These are phyloP conservation scores for Holothuria scabra DNA, from an alignment of 53 echinoderm and acorn worm genomes.

Conservation along the genomic window DNA sequence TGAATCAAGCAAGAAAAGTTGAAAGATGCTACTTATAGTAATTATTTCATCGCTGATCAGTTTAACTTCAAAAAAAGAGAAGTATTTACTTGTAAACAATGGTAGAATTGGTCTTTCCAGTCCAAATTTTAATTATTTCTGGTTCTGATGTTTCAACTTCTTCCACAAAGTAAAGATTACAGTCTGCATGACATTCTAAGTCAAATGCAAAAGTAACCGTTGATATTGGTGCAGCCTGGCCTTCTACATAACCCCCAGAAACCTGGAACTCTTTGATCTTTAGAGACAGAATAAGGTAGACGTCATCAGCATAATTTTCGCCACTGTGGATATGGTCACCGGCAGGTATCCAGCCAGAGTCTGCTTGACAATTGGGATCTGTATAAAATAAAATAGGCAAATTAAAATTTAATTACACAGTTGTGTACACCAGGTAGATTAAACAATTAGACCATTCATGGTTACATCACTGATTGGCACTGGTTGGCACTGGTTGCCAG, in stretches of 20 bases:
- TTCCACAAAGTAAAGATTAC: slow-evolving; percentile 84
- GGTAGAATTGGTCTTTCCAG: slow-evolving; percentile 51
- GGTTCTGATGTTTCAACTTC: slow-evolving; percentile 56
- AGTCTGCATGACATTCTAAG: slow-evolving; percentile 80
- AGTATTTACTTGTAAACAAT: slow-evolving; percentile 61
- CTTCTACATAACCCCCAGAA: slow-evolving; percentile 77
- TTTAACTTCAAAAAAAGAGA: neutral
- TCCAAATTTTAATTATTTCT: slow-evolving; percentile 80
- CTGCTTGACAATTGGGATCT: slow-evolving; percentile 68
- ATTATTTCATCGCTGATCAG: no score
- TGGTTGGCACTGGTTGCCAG: no score
- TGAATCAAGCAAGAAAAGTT: no score
- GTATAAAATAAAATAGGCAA: neutral
- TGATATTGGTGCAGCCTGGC: slow-evolving; percentile 75
- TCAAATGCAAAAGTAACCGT: slow-evolving; percentile 79
- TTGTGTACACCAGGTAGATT: no score
- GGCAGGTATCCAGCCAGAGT: slow-evolving; percentile 82
- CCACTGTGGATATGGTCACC: slow-evolving; percentile 87
- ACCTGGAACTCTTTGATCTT: slow-evolving; percentile 65
- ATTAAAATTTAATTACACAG: no score
- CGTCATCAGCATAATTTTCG: slow-evolving; percentile 84
- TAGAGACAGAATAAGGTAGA: slow-evolving; percentile 82
- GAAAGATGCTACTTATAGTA: no score
- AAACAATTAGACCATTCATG: no score
- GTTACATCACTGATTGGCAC: no score